These are phyloP conservation scores for Pseudochirops corinnae DNA, from an alignment of 2,797 vertebrate species.

Conservation along the genomic window DNA sequence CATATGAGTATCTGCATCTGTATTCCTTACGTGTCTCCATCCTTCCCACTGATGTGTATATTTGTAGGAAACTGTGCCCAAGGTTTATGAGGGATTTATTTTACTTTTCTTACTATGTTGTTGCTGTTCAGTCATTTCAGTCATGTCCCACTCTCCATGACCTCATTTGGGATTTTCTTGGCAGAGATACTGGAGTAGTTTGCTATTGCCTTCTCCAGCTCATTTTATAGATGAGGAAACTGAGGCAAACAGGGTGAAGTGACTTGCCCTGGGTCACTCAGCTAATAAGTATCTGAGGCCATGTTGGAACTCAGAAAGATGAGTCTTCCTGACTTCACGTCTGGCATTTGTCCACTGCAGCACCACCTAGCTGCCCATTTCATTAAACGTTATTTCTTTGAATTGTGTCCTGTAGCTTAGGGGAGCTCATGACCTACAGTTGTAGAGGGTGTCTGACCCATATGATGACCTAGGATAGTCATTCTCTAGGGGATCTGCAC, in stretches of 20 bases:
- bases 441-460: not conserved
- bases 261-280: not conserved
- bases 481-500: not conserved
- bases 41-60: not conserved
- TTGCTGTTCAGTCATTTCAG: not conserved
- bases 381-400: not conserved
- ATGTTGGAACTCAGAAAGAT: not conserved
- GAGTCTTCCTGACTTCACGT: not conserved
- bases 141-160: not conserved
- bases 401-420: not conserved
- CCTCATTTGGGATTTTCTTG: not conserved
- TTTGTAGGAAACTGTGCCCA: not conserved
- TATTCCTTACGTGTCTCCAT: not conserved
- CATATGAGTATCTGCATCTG: not conserved
- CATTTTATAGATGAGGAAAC: not conserved
- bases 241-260: not conserved
- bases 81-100: not conserved
- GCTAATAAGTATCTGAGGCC: not conserved
- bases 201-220: not conserved
- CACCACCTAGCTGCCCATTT: not conserved
- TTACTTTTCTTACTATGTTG: not conserved
- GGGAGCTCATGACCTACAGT: not conserved
- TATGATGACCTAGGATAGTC: not conserved
- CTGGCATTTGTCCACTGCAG: not conserved
- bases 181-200: not conserved